Conservation (phyloP, 2,113 vertebrate genomes). For the Henicopernis longicauda region DNA sequence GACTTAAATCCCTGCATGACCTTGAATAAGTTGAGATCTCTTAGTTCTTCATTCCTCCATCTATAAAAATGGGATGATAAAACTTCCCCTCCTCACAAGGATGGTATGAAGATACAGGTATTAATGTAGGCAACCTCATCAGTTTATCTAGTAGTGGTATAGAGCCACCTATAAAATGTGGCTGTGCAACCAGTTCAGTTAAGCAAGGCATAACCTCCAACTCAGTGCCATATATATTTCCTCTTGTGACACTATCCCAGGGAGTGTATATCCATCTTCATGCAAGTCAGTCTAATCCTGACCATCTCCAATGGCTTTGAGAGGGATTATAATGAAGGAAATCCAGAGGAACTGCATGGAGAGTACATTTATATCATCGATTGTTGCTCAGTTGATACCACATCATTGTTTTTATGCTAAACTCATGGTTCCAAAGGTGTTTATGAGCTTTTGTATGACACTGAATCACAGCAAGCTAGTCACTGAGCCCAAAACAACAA, state of each 20-base stretch:
- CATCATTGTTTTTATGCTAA: background rate
- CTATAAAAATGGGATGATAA: background rate
- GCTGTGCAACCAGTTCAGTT: background rate
- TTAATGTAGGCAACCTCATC: background rate
- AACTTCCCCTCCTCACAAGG: background rate
- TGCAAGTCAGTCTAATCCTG: background rate
- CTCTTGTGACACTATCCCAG: background rate
- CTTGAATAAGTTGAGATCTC: background rate
- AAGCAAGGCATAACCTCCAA: background rate
- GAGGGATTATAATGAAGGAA: background rate
- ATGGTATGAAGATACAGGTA: background rate
- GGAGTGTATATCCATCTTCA: background rate
- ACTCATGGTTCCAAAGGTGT: background rate
- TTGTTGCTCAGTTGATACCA: background rate
- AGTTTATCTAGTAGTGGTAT: background rate
- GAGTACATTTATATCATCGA: rapidly evolving
- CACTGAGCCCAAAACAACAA: background rate
- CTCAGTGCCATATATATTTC: background rate
- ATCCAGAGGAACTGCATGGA: background rate
- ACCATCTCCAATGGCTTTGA: background rate
- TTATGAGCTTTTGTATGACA: background rate
- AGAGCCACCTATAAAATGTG: background rate
- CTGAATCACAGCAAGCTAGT: background rate
- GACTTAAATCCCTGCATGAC: background rate
- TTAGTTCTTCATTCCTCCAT: background rate